Conservation (phyloP, 2,113 vertebrate genomes). For the human region DNA sequence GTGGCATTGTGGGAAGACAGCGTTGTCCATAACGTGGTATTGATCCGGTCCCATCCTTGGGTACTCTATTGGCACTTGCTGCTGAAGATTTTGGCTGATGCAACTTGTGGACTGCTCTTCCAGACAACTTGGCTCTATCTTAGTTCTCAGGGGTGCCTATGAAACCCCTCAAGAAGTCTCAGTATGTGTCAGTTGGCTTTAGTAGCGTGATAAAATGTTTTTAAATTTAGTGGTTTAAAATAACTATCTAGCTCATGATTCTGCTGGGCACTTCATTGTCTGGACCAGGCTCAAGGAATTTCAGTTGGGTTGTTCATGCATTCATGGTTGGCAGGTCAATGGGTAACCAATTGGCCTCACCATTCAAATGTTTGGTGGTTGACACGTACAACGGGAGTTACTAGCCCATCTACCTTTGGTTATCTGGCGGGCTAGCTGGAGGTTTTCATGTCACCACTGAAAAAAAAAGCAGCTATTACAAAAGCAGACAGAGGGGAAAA, state of each 20-base stretch:
- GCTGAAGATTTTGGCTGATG: background rate
- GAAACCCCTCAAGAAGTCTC: background rate
- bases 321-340: background rate
- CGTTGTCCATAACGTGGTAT: background rate
- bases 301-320: background rate
- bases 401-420: background rate
- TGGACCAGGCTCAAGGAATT: background rate
- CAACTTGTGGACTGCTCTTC: background rate
- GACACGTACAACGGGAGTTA: background rate
- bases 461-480: background rate
- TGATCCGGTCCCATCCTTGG: background rate
- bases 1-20: background rate
- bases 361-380: background rate
- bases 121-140: background rate
- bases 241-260: background rate
- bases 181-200: background rate
- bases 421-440: background rate
- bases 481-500: conserved; percentile 25
- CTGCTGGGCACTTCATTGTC: background rate
- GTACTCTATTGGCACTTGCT: background rate
- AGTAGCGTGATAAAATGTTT: background rate
- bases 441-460: background rate
- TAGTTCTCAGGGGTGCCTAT: background rate
- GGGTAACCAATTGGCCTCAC: background rate
- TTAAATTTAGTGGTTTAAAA: conserved; percentile 13